phyloP scores from a whole-genome alignment of 1,140 invertebrate species.

The Bombus sylvicola region DNA sequence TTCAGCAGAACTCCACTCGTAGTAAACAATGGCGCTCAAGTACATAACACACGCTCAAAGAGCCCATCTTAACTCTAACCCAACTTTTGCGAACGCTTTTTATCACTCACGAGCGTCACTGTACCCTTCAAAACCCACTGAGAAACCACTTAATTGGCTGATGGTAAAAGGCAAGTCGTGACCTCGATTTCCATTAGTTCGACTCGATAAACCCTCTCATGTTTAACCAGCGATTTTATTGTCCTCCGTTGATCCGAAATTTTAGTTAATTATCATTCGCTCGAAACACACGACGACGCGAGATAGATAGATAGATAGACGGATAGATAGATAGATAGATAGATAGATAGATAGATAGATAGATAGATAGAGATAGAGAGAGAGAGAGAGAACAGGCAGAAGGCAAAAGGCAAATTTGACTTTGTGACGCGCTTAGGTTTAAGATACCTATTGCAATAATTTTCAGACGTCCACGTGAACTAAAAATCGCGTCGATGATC shows the following conservation, averaged over 20 bases:
- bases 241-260: not conserved
- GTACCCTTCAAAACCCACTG: not conserved
- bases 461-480: not conserved
- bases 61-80: not conserved
- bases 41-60: not conserved
- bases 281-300: not conserved
- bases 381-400: not conserved
- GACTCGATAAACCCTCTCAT: not conserved
- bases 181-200: constrained; percentile 17
- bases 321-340: too few species aligned
- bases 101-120: not conserved
- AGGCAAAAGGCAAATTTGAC: not conserved
- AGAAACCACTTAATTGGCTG: constrained; percentile 35
- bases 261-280: constrained; percentile 50
- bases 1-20: not conserved
- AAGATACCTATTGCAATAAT: not conserved
- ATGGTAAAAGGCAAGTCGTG: constrained; percentile 21
- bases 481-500: not conserved
- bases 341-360: too few species aligned
- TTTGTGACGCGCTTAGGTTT: not conserved
- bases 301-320: too few species aligned
- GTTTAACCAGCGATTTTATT: constrained; percentile 12
- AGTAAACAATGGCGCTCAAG: not conserved
- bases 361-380: too few species aligned
- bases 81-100: constrained; percentile 13